These are phyloP conservation scores for Dolichoris vasculosae DNA, from an alignment of 1,140 invertebrate genomes.

Conservation along the genomic window DNA sequence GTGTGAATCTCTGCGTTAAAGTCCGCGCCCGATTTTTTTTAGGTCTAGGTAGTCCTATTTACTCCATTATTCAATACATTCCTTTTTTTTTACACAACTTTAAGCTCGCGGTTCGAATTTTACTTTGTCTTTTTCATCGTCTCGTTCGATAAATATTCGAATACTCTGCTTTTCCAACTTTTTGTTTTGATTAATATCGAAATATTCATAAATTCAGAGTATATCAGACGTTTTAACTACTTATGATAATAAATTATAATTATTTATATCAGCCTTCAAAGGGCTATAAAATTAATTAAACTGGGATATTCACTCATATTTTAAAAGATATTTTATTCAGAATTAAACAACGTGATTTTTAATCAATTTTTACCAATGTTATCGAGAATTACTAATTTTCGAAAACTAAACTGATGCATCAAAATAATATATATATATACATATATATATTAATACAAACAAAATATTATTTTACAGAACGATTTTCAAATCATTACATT, in stretches of 20 bases:
- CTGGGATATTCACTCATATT: neutral
- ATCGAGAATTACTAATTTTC: too few species aligned
- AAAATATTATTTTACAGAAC: too few species aligned
- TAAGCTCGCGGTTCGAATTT: neutral
- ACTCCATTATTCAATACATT: neutral
- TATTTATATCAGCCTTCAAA: neutral
- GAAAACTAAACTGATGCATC: too few species aligned
- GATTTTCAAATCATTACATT: too few species aligned
- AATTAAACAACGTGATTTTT: neutral
- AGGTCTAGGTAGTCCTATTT: neutral
- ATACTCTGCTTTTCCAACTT: neutral
- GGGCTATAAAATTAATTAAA: neutral
- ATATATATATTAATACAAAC: too few species aligned
- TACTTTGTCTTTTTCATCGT: neutral
- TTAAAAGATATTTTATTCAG: neutral
- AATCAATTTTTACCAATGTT: neutral
- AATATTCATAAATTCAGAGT: neutral
- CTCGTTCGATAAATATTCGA: constrained; percentile 5
- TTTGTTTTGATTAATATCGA: constrained; percentile 8
- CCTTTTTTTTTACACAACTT: neutral
- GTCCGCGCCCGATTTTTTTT: neutral
- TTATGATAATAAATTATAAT: neutral
- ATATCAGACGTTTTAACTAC: neutral
- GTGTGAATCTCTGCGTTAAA: neutral
- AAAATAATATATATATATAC: too few species aligned